A percentile compares a stretch with the other conserved stretches of the same genome.
These are phyloP conservation scores for Naja naja DNA, from an alignment of 2,113 vertebrate genomes.

Conservation along the genomic window DNA sequence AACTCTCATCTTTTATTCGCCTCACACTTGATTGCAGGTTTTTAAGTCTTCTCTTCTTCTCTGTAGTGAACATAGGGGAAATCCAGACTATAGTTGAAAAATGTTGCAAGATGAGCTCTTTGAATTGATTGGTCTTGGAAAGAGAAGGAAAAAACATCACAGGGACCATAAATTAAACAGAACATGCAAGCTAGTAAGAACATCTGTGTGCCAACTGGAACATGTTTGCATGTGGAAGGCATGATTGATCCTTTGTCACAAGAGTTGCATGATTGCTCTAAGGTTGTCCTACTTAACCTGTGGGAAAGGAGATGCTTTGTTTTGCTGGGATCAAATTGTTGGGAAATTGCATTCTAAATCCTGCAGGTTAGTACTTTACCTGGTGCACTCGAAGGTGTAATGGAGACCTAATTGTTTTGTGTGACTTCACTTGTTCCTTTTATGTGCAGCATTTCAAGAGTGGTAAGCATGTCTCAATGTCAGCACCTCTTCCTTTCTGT, in stretches of 20 bases:
- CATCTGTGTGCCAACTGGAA: not conserved
- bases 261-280: not conserved
- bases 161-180: not conserved
- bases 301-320: not conserved
- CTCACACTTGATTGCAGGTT: not conserved
- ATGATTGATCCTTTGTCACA: not conserved
- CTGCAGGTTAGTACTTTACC: not conserved
- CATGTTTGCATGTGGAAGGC: too few species aligned
- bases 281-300: not conserved
- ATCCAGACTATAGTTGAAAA: not conserved
- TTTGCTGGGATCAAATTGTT: not conserved
- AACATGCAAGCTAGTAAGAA: not conserved
- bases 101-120: not conserved
- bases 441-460: not conserved
- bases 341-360: not conserved
- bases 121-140: not conserved
- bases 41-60: not conserved
- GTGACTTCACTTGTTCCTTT: not conserved
- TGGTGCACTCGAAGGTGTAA: not conserved
- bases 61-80: not conserved
- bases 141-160: not conserved
- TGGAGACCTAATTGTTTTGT: not conserved
- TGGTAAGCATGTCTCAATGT: not conserved
- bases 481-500: not conserved
- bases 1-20: not conserved